Base-by-base conservation (phyloP, 2,888 invertebrate species). In the Amblyjoppa fuscipennis region DNA sequence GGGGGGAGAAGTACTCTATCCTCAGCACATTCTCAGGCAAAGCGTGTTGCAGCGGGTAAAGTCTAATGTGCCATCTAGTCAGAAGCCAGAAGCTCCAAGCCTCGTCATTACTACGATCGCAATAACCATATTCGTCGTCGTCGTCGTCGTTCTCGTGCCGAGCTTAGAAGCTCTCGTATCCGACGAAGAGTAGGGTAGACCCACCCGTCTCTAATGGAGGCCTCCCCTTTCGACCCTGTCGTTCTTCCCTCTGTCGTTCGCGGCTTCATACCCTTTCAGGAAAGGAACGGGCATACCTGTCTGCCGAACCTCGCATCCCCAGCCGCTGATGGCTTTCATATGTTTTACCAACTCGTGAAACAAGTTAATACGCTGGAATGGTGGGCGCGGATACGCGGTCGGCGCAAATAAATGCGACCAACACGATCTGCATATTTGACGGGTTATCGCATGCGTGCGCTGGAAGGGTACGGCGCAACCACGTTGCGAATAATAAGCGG, bases 51-150 rank as follows among this genome's bases (percentile, higher is more conserved):
- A 71, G 16, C 76, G 49, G 34, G 74, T 70, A 51, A 68, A 64
- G 56, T 75, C 59, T 80, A 73, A 75, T 68, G 83, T 53, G 53
- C 75, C 59, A 76, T 84, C 68, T 61, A 25, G 56, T 34, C 64
- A 28, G 11, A 31, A 31, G 68, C 25, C 59, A 7, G 59, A 25
- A 69, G 41, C 66, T 68, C 38, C 28, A 41, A 87, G 88, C 77
- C 86, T 90, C 89, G 89, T 90, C 88, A 89, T 90, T 90, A 88
- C 87, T 80, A 87, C 87, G 86, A 87, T 83, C 87, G 87, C 87
- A 86, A 88, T 91, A 91, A 91, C 81, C 79, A 70, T 85, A 66
- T 51, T 59, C 64, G 38, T 64, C 28, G 59, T 38, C 41, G 53
- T 41, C 38, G 68, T 59, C 76, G 59, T 31, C 11, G 31, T 16